Percentiles rank a stretch among this genome's conserved stretches.
Conservation (phyloP, 2,888 invertebrate species). For the Tiphia femorata region DNA sequence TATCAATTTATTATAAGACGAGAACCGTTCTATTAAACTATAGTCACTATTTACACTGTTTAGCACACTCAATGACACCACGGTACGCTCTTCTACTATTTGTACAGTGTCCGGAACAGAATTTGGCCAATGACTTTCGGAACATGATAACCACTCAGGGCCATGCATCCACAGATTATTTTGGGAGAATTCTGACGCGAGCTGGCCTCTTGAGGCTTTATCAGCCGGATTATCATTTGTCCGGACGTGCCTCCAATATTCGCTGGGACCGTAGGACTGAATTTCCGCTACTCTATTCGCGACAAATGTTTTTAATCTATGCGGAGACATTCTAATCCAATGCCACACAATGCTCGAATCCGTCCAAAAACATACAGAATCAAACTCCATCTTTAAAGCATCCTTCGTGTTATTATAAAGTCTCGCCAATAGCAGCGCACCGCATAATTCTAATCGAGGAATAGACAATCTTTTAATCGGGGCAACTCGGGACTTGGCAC, state of each 20-base stretch:
- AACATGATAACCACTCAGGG: not conserved
- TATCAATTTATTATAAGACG: not conserved
- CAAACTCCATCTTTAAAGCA: not conserved
- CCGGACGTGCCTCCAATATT: not conserved
- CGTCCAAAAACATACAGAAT: not conserved
- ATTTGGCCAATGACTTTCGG: not conserved
- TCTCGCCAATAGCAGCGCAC: not conserved
- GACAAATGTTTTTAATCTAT: not conserved
- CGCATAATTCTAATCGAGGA: not conserved
- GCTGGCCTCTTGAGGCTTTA: not conserved
- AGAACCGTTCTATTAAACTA: not conserved
- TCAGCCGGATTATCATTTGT: constrained; percentile 3
- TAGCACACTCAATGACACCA: not conserved
- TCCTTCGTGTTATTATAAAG: not conserved
- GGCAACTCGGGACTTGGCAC: not conserved
- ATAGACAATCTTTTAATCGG: not conserved
- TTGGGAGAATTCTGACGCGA: not conserved
- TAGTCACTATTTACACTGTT: too few relatives aligned
- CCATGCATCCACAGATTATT: not conserved
- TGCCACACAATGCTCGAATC: not conserved
- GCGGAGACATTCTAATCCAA: not conserved
- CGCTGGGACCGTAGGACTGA: not conserved
- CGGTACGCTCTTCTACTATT: not conserved
- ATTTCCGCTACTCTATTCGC: not conserved
- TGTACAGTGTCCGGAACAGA: too few relatives aligned